phyloP scores from a whole-genome alignment of 1,140 invertebrate species.

The Brachionus sp. region DNA sequence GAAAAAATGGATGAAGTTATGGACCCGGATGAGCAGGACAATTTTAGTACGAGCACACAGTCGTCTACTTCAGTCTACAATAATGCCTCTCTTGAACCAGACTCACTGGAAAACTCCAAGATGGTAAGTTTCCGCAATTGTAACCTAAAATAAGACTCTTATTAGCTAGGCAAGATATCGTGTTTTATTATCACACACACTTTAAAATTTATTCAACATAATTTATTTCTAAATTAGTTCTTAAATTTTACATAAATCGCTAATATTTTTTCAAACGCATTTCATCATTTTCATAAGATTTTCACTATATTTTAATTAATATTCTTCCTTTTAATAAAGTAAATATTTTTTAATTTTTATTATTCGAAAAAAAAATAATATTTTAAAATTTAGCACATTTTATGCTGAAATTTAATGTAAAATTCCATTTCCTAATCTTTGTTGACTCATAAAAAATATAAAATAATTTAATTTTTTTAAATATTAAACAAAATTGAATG shows the following conservation, averaged over 20 bases:
- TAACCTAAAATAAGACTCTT: neutral
- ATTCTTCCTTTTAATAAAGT: neutral
- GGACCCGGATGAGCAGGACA: neutral
- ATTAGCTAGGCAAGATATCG: neutral
- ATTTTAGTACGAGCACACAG: conserved; percentile 18
- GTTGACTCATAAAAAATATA: no score
- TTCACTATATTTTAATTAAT: neutral
- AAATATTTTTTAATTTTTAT: neutral
- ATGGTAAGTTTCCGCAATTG: neutral
- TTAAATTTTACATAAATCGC: neutral
- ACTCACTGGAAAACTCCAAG: conserved; percentile 1
- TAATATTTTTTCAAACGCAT: neutral
- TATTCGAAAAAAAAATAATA: neutral
- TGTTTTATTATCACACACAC: neutral
- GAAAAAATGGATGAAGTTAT: conserved; percentile 8
- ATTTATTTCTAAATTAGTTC: neutral
- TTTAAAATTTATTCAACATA: neutral
- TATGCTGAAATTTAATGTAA: no score
- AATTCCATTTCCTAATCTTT: no score
- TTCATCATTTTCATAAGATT: neutral
- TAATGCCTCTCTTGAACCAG: neutral
- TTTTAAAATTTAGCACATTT: neutral
- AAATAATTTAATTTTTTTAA: no score
- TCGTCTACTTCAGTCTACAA: neutral
- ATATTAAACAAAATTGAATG: no score